These are phyloP conservation scores for Eumaeus atala DNA, from an alignment of 1,140 invertebrate genomes.

Conservation along the genomic window DNA sequence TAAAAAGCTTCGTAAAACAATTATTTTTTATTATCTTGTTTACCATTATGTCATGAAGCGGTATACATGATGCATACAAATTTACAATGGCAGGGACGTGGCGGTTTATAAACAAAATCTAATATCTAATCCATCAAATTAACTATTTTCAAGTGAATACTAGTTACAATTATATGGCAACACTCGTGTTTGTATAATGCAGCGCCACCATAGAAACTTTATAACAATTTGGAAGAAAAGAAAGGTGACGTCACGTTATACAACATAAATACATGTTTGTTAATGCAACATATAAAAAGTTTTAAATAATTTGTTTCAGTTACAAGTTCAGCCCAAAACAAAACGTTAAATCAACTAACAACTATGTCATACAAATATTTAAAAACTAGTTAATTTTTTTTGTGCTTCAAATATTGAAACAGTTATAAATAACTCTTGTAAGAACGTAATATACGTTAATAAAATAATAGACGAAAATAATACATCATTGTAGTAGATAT, in stretches of 20 bases:
- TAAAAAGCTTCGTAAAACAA: conserved; percentile 58
- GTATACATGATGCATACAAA: conserved; percentile 64
- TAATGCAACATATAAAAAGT: conserved; percentile 8
- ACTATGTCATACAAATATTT: conserved; percentile 28
- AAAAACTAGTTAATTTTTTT: conserved; percentile 20
- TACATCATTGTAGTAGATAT: background rate
- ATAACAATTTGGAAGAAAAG: conserved; percentile 24
- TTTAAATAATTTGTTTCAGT: conserved; percentile 17
- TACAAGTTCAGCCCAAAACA: conserved; percentile 20
- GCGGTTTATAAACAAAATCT: conserved; percentile 23
- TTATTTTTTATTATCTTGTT: conserved; percentile 68
- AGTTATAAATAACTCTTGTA: conserved; percentile 4
- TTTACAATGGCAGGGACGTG: conserved; percentile 53
- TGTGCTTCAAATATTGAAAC: conserved; percentile 12
- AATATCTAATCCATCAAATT: conserved; percentile 18
- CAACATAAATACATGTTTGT: conserved; percentile 6
- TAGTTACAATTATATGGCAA: conserved; percentile 2
- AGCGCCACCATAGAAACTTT: conserved; percentile 28
- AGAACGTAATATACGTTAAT: conserved; percentile 8
- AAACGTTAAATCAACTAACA: conserved; percentile 25
- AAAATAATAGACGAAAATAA: conserved; percentile 11
- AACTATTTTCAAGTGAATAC: conserved; percentile 18
- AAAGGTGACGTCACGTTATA: conserved; percentile 8
- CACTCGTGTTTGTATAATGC: conserved; percentile 17
- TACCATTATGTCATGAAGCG: conserved; percentile 66